Percentiles rank a stretch among this genome's conserved stretches.
Conservation (phyloP, 2,113 vertebrate species). For the Panthera tigris region DNA sequence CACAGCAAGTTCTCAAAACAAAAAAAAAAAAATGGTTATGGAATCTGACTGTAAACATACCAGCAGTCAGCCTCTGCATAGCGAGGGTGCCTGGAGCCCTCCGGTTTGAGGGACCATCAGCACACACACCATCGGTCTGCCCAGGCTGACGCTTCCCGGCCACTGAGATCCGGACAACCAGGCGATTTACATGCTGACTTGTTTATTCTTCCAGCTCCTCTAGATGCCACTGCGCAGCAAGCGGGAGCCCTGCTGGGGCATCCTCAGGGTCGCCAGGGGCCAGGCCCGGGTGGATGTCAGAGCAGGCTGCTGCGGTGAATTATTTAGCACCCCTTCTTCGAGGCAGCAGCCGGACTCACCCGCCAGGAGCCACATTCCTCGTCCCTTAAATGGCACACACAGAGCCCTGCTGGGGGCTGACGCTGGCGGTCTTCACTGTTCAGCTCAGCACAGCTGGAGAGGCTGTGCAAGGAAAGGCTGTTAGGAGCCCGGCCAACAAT, state of each 20-base stretch:
- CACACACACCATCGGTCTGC: fast-evolving
- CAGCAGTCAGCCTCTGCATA: not conserved
- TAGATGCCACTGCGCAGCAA: not conserved
- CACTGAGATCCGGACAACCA: not conserved
- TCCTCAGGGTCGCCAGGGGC: constrained; percentile 55
- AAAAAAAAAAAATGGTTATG: not conserved
- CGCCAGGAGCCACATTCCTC: constrained; percentile 40
- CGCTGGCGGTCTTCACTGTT: not conserved
- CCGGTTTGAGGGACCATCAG: fast-evolving
- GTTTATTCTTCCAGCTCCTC: constrained; percentile 21
- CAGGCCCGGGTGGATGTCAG: constrained; percentile 69
- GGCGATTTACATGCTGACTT: not conserved
- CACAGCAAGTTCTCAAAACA: not conserved
- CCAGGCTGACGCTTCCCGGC: not conserved
- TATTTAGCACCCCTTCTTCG: constrained; percentile 75
- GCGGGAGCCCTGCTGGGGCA: not conserved
- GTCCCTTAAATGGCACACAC: not conserved
- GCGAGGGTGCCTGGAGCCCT: not conserved
- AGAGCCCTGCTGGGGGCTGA: not conserved
- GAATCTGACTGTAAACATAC: not conserved
- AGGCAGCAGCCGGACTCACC: constrained; percentile 15
- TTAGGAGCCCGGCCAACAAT: not conserved
- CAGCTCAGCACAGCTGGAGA: constrained; percentile 5
- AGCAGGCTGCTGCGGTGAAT: constrained; percentile 76
- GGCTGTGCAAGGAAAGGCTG: not conserved